Conservation (phyloP, 2,888 invertebrate genomes). For the Drosophila crucigera region DNA sequence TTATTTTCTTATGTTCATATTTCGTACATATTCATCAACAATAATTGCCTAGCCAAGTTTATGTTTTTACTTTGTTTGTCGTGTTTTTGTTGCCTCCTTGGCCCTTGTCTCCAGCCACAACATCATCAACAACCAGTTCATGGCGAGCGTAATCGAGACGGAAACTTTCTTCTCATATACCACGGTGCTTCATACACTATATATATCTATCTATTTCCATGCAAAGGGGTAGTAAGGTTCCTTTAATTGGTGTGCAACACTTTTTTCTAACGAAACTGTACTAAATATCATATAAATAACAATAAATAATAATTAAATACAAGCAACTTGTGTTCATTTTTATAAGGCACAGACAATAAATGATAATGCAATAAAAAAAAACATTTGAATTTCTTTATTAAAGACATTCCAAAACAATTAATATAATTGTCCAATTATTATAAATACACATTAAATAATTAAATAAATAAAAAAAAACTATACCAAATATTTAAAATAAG, state of each 20-base stretch:
- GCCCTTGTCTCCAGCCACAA: slow-evolving; percentile 24
- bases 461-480: not conserved
- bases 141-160: slow-evolving; percentile 31
- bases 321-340: not conserved
- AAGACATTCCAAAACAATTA: not conserved
- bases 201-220: not conserved
- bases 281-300: not conserved
- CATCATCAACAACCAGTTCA: slow-evolving; percentile 19
- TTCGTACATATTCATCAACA: slow-evolving; percentile 69
- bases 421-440: not conserved
- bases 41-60: slow-evolving; percentile 66
- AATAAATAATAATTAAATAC: not conserved
- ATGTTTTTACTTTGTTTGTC: slow-evolving; percentile 12
- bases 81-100: slow-evolving; percentile 45
- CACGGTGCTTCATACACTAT: slow-evolving; percentile 11
- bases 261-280: not conserved
- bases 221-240: not conserved
- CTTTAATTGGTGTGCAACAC: not conserved
- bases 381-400: not conserved
- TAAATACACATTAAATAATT: not conserved
- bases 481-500: not conserved
- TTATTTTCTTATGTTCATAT: slow-evolving; percentile 37
- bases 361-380: not conserved
- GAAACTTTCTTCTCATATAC: slow-evolving; percentile 16
- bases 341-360: not conserved